phyloP scores from a whole-genome alignment of 2,888 invertebrate genomes.

The Diaperis boleti region DNA sequence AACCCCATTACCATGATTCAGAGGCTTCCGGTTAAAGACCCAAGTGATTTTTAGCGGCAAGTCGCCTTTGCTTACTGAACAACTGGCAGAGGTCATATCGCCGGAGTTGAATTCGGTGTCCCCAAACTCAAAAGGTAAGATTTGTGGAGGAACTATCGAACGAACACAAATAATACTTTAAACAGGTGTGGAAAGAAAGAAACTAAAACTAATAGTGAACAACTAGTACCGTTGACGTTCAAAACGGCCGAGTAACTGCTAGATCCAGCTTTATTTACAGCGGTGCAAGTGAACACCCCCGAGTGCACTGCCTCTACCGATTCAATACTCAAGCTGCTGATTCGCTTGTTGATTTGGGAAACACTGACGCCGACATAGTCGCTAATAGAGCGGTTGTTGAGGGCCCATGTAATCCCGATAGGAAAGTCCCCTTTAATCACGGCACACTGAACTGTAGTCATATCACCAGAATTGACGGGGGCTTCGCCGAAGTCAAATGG shows the following conservation, averaged over 20 bases:
- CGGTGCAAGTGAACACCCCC: slow-evolving; percentile 69
- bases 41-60: slow-evolving; percentile 73
- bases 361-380: slow-evolving; percentile 61
- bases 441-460: slow-evolving; percentile 73
- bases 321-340: slow-evolving; percentile 69
- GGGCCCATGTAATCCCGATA: slow-evolving; percentile 58
- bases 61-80: slow-evolving; percentile 78
- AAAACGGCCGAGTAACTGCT: slow-evolving; percentile 72
- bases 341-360: slow-evolving; percentile 64
- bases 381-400: slow-evolving; percentile 61
- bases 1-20: slow-evolving; percentile 56
- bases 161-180: background rate
- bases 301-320: slow-evolving; percentile 67
- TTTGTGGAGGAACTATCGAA: slow-evolving; percentile 64
- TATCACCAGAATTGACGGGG: slow-evolving; percentile 74
- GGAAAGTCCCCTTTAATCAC: slow-evolving; percentile 78
- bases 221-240: slow-evolving; percentile 74
- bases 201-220: slow-evolving; percentile 59
- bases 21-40: slow-evolving; percentile 68
- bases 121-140: slow-evolving; percentile 72
- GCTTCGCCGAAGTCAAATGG: slow-evolving; percentile 65
- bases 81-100: slow-evolving; percentile 77
- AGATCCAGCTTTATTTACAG: slow-evolving; percentile 64
- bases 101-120: slow-evolving; percentile 75
- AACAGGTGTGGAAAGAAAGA: slow-evolving; percentile 75